phyloP scores from a whole-genome alignment of 2,888 invertebrate species.

The Dryadula phaetusa region DNA sequence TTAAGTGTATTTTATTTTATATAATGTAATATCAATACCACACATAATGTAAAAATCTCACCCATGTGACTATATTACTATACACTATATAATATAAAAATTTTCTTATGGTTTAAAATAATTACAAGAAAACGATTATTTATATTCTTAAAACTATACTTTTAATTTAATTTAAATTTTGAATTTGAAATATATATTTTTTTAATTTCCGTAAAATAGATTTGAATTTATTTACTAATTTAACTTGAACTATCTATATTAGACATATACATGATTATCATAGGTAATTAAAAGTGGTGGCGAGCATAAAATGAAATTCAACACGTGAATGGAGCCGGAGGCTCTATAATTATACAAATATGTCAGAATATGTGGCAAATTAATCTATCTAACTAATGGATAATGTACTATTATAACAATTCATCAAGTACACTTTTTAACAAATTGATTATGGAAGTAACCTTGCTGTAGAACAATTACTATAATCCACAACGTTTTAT shows the following conservation, averaged over 20 bases:
- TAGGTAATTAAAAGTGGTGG: background rate
- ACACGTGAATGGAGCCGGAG: background rate
- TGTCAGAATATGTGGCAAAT: background rate
- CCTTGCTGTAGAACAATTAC: slow-evolving; percentile 2
- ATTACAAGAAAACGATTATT: too few relatives aligned
- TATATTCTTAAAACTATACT: too few relatives aligned
- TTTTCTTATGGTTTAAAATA: too few relatives aligned
- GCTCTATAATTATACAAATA: background rate
- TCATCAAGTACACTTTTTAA: slow-evolving; percentile 11
- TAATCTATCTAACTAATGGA: background rate
- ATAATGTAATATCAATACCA: too few relatives aligned
- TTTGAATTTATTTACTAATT: background rate
- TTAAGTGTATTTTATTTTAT: too few relatives aligned
- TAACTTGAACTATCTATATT: background rate
- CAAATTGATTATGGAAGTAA: background rate
- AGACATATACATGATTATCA: background rate
- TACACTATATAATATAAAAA: too few relatives aligned
- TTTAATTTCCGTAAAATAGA: background rate
- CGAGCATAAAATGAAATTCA: background rate
- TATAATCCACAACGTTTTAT: background rate
- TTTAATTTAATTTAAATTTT: too few relatives aligned
- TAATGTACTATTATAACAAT: slow-evolving; percentile 5
- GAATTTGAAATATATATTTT: too few relatives aligned
- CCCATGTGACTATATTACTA: too few relatives aligned
- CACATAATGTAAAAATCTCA: too few relatives aligned